These are phyloP conservation scores for Bufo bufo DNA, from an alignment of 2,113 vertebrate genomes.

Conservation along the genomic window DNA sequence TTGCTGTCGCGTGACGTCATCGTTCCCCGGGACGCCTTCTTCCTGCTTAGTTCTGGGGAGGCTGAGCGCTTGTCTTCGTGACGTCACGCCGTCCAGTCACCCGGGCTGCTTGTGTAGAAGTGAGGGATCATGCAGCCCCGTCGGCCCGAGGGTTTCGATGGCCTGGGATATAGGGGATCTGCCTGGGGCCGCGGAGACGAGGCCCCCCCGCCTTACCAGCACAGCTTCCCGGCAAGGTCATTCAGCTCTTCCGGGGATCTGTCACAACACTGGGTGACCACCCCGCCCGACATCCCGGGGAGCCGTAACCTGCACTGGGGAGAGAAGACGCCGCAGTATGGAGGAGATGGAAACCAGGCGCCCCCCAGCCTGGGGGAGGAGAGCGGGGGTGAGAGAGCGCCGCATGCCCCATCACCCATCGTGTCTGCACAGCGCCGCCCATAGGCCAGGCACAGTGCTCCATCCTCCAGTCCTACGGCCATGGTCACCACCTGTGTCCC, in stretches of 20 bases:
- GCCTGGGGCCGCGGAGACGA: conserved; percentile 77
- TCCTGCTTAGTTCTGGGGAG: not conserved
- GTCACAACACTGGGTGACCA: conserved; percentile 87
- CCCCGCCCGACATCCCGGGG: conserved; percentile 91
- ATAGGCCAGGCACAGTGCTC: too few relatives aligned
- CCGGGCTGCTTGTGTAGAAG: not conserved
- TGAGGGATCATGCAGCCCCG: conserved; percentile 80
- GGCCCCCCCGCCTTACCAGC: conserved; percentile 59
- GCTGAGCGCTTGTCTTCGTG: accelerated
- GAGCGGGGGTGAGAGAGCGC: conserved; percentile 67
- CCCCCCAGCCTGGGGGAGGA: conserved; percentile 72
- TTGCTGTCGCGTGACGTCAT: not conserved
- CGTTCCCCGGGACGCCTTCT: not conserved
- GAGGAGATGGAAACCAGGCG: conserved; percentile 69
- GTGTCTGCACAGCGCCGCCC: too few relatives aligned
- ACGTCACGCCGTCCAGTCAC: not conserved
- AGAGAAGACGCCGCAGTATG: conserved; percentile 81
- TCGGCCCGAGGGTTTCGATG: conserved; percentile 90
- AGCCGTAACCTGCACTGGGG: conserved; percentile 91
- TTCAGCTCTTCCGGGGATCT: conserved; percentile 75
- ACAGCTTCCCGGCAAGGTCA: conserved; percentile 72
- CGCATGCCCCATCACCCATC: too few relatives aligned
- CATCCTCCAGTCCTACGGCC: too few relatives aligned
- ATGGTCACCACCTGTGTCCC: too few relatives aligned
- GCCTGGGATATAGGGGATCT: conserved; percentile 80